These are phyloP conservation scores for Ctenochaetus hawaiiensis DNA, from an alignment of 2,797 vertebrate species.

Conservation along the genomic window DNA sequence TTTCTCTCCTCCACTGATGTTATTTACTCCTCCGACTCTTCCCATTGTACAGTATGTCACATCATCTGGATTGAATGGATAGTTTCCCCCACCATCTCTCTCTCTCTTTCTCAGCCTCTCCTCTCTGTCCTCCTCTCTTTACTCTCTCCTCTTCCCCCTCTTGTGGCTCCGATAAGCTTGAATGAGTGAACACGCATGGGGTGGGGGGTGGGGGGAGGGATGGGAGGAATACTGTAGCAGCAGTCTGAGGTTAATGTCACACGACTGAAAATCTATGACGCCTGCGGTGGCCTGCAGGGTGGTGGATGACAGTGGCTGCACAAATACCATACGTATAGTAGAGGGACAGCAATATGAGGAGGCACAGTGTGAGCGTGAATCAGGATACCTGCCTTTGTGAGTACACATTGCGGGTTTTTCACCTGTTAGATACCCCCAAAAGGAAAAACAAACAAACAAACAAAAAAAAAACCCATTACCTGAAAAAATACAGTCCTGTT, in stretches of 20 bases:
- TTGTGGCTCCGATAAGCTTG: slow-evolving; percentile 44
- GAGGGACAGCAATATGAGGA: slow-evolving; percentile 34
- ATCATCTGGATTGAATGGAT: slow-evolving; percentile 16
- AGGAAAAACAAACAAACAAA: neutral
- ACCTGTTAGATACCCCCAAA: neutral
- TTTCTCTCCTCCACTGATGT: slow-evolving; percentile 35
- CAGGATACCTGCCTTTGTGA: neutral
- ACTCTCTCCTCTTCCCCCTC: slow-evolving; percentile 18
- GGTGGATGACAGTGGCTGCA: slow-evolving; percentile 43
- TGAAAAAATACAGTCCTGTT: neutral
- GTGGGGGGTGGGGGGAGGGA: neutral
- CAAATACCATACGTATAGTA: slow-evolving; percentile 51
- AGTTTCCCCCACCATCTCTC: slow-evolving; percentile 6
- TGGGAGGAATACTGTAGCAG: slow-evolving; percentile 18
- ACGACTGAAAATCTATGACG: slow-evolving; percentile 70
- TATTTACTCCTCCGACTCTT: slow-evolving; percentile 34
- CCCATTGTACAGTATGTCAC: slow-evolving; percentile 35
- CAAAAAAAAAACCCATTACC: too few species aligned
- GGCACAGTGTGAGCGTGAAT: neutral
- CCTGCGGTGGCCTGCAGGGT: slow-evolving; percentile 55
- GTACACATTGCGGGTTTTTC: neutral
- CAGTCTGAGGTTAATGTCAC: slow-evolving; percentile 64
- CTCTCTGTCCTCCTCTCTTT: neutral
- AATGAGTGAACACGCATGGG: slow-evolving; percentile 16
- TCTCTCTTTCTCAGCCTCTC: slow-evolving; percentile 2